Base-by-base conservation (phyloP, 2,797 vertebrate species). In the Hippoglossus hippoglossus region DNA sequence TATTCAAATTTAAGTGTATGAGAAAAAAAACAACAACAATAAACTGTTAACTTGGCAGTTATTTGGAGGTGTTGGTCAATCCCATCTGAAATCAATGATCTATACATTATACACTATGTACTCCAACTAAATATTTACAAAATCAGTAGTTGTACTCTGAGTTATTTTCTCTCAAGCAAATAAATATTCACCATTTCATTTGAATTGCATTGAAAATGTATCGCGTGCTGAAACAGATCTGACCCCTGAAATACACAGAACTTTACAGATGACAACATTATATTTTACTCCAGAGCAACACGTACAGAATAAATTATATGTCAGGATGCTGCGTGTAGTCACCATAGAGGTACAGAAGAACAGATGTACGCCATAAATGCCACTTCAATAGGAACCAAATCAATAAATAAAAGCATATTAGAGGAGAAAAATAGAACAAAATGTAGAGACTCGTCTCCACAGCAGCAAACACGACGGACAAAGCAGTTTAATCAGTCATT, bases 81-180 rank as follows among this genome's bases (percentile, higher is more conserved):
- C 49, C 71, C 65, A 58, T 78, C 67, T 77, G 60, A 72, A 80
- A 79, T 68, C 18, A 67, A 68, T 69, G 19, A 55, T 61, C 67
- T 83, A 36, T 78, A 75, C 57, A 89, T 82, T 81, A 67, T 63
- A 79, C 46, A 71, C 55, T 65, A 63, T 79, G 4, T 69, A 68
- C 69, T 83, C 64, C 57, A 71, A 81, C 64, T 51, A 51, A 83
- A 84, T 62, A 50, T 90, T 76, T 91, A 92, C 82, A 91, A 77
- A 81, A 86, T 87, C 90, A 90, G 89, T 89, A 92, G 90, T 84
- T 78, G 44, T 81, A 60, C 75, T 74, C 70, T 25, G 76, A 78
- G 69, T 66, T 58, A 52, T 82, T 77, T 67, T 76, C 12, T 15
- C 11, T 58, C 15, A 19, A 49, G 79, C 81, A 88, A 88, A 90